Percentiles rank a stretch among this genome's conserved stretches.
phyloP scores from a whole-genome alignment of 2,888 invertebrate species.

The Cistogaster globosa region DNA sequence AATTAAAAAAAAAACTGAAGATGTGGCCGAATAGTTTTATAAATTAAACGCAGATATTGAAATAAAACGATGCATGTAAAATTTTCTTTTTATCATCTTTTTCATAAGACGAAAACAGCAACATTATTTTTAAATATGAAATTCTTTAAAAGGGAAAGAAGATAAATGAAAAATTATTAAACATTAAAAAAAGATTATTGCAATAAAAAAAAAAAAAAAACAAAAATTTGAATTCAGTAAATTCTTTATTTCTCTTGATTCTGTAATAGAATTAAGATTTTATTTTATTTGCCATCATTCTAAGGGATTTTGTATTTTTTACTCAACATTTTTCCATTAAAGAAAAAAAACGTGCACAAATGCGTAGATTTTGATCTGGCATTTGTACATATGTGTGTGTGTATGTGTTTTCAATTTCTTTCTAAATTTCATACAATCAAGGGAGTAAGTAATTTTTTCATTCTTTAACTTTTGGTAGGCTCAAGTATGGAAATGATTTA shows the following conservation, averaged over 20 bases:
- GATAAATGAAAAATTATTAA: conserved; percentile 11
- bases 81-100: no score
- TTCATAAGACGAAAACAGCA: no score
- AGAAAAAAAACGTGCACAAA: conserved; percentile 57
- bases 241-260: conserved; percentile 39
- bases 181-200: conserved; percentile 37
- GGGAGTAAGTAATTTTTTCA: background rate
- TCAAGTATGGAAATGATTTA: conserved; percentile 24
- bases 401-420: background rate
- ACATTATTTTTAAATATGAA: background rate
- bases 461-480: conserved; percentile 30
- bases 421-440: background rate
- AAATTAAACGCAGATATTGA: conserved; percentile 49
- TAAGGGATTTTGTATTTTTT: conserved; percentile 17
- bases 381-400: background rate
- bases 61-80: conserved; percentile 62
- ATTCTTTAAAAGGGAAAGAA: background rate
- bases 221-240: conserved; percentile 52
- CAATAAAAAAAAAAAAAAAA: conserved; percentile 28
- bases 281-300: conserved; percentile 26
- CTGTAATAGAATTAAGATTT: conserved; percentile 43
- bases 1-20: background rate
- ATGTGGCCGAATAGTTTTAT: conserved; percentile 26
- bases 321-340: conserved; percentile 34
- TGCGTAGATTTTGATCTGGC: conserved; percentile 60